Conservation (phyloP, 2,113 vertebrate genomes). For the Eclectus roratus region DNA sequence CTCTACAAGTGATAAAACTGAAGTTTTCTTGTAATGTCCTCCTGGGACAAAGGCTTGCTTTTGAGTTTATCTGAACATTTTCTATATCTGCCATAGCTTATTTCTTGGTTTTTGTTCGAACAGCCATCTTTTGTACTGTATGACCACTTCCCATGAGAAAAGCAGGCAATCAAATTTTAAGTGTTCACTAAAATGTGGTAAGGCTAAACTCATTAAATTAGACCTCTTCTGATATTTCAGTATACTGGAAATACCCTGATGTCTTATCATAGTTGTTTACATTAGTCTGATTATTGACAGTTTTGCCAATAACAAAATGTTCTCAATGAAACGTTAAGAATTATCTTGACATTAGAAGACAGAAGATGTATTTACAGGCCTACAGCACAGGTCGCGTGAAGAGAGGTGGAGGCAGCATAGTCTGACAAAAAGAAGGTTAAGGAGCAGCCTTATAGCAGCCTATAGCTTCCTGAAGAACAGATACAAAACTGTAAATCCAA, state of each 20-base stretch:
- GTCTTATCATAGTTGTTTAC: neutral
- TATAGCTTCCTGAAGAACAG: neutral
- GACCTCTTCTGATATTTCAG: neutral
- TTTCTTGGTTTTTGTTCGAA: neutral
- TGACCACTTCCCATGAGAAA: neutral
- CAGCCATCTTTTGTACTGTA: neutral
- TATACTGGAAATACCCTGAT: neutral
- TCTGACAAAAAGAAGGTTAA: neutral
- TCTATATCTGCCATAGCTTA: neutral
- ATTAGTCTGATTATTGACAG: neutral
- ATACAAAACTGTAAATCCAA: neutral
- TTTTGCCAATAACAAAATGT: neutral
- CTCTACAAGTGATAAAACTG: neutral
- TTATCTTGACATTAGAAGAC: neutral
- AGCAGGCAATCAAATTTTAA: neutral
- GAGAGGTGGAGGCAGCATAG: neutral
- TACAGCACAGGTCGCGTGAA: neutral
- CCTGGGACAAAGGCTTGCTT: neutral
- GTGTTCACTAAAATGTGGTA: neutral
- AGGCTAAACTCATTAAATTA: neutral
- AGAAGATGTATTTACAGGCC: neutral
- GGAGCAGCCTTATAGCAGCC: neutral
- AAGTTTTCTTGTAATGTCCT: neutral
- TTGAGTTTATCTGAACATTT: neutral
- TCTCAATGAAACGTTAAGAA: neutral